Percentiles rank a stretch among this genome's conserved stretches.
These are phyloP conservation scores for Limnephilus rhombicus DNA, from an alignment of 2,888 invertebrate genomes.

Conservation along the genomic window DNA sequence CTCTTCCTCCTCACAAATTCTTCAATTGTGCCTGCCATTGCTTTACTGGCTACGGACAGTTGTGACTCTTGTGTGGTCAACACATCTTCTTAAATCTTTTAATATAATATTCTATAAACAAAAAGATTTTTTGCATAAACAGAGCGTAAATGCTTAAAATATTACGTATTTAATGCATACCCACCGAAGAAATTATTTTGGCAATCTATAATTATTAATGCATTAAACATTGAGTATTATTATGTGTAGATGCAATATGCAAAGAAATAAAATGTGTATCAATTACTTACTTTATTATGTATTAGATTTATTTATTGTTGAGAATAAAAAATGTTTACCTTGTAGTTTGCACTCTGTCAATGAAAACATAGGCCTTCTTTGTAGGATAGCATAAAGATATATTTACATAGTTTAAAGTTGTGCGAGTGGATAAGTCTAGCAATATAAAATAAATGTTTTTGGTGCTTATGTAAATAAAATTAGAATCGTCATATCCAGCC, in stretches of 20 bases:
- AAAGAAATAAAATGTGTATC: background rate
- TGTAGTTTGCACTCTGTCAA: slow-evolving; percentile 44
- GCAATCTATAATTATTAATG: background rate
- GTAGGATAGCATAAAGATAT: slow-evolving; percentile 46
- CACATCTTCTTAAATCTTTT: background rate
- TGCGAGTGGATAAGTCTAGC: slow-evolving; percentile 36
- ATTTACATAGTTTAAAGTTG: slow-evolving; percentile 39
- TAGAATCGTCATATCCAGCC: slow-evolving; percentile 38
- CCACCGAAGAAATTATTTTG: background rate
- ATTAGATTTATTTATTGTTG: background rate
- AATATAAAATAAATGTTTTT: slow-evolving; percentile 58
- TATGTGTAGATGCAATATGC: background rate
- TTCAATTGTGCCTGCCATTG: background rate
- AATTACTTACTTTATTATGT: background rate
- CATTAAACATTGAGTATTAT: background rate
- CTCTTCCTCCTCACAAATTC: background rate
- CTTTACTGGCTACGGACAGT: background rate
- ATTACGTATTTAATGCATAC: too few species aligned
- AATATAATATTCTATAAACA: background rate
- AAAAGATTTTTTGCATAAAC: background rate
- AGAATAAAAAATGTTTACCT: background rate
- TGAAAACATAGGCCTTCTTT: slow-evolving; percentile 51
- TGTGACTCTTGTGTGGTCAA: too few species aligned
- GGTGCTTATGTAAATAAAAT: slow-evolving; percentile 62
- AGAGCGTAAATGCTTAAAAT: background rate